Percentiles rank a stretch among this genome's conserved stretches.
These are phyloP conservation scores for Pristis pectinata DNA, from an alignment of 2,797 vertebrate genomes.

Conservation along the genomic window DNA sequence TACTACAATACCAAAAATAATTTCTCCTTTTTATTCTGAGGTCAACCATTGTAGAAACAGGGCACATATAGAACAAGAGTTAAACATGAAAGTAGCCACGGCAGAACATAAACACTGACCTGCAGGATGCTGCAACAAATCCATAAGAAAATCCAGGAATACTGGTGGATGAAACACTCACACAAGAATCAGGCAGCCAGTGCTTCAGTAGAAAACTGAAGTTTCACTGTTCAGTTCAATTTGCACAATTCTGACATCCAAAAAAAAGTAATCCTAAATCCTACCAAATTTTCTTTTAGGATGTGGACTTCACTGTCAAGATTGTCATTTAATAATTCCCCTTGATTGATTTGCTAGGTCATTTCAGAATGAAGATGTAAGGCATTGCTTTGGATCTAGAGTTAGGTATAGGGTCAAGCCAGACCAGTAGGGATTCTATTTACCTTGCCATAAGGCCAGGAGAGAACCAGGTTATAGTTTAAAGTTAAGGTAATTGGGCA, in stretches of 20 bases:
- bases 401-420: no score
- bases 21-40: no score
- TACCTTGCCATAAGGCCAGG: no score
- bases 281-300: not conserved
- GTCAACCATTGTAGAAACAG: not conserved
- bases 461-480: no score
- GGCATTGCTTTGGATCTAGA: no score
- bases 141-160: not conserved
- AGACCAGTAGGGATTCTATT: no score
- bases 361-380: no score
- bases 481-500: no score
- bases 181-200: not conserved
- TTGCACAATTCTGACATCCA: not conserved
- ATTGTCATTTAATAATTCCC: no score
- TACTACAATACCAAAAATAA: no score
- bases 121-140: not conserved
- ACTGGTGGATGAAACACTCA: not conserved
- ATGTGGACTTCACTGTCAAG: no score
- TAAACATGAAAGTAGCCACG: not conserved
- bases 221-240: not conserved
- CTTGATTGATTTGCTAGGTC: no score
- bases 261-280: not conserved
- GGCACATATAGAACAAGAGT: not conserved
- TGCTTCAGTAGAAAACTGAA: not conserved
- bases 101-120: not conserved